Evolutionary conservation across 1,140 invertebrate species (phyloP).

Genomic region (Rhagoletis pomonella): DNA sequence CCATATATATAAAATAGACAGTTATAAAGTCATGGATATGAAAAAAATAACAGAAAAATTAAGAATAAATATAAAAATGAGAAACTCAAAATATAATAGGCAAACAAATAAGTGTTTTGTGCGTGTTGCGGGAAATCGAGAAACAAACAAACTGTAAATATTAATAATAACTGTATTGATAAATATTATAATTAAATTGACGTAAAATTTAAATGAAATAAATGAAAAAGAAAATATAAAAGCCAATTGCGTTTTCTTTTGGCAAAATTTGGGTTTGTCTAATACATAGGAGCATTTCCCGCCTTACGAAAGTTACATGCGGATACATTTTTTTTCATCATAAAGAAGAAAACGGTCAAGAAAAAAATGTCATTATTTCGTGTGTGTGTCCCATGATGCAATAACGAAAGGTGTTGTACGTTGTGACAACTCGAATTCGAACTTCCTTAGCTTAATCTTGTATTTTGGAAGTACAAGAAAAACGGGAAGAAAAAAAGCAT

Average conservation of each 20-base stretch:
- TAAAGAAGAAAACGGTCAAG: too few species aligned
- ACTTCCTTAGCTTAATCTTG: too few species aligned
- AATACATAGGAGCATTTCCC: too few species aligned
- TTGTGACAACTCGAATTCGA: too few species aligned
- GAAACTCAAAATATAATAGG: neutral
- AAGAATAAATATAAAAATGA: neutral
- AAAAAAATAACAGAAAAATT: neutral
- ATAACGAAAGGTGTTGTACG: too few species aligned
- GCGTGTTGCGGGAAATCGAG: neutral
- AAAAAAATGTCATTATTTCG: too few species aligned
- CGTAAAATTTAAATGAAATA: constrained; percentile 41
- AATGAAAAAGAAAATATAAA: constrained; percentile 32
- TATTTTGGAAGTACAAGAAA: too few species aligned
- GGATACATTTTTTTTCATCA: too few species aligned
- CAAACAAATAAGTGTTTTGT: constrained; percentile 7
- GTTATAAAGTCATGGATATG: constrained; percentile 4
- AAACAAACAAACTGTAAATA: constrained; percentile 11
- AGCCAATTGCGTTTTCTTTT: neutral
- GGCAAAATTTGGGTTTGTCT: too few species aligned
- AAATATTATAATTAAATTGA: constrained; percentile 43
- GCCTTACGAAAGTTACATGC: too few species aligned
- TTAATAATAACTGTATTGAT: constrained; percentile 18
- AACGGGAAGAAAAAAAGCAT: too few species aligned
- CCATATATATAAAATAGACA: neutral
- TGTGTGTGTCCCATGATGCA: too few species aligned